Percentiles rank a stretch among this genome's conserved stretches.
Evolutionary conservation across 2,888 invertebrate species (phyloP).

Genomic region (Caenorhabditis uteleia): DNA sequence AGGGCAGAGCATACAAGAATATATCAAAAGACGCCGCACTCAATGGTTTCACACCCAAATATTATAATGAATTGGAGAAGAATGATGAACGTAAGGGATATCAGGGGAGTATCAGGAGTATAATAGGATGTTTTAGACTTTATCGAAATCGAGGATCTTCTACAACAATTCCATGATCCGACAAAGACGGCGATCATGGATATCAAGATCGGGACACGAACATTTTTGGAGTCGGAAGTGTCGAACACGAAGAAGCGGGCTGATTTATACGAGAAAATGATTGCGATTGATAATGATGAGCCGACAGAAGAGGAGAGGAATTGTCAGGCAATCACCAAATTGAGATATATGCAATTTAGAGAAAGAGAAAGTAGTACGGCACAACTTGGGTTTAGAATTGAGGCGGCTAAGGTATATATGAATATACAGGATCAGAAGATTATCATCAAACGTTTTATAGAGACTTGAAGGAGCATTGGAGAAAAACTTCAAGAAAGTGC

Average conservation of each 20-base stretch:
- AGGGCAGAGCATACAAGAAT: constrained; percentile 71
- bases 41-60: constrained; percentile 71
- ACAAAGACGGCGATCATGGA: constrained; percentile 94
- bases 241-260: constrained; percentile 82
- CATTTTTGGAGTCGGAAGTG: constrained; percentile 93
- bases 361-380: constrained; percentile 92
- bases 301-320: constrained; percentile 85
- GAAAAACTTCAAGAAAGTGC: constrained; percentile 86
- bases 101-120: not conserved
- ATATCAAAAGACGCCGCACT: constrained; percentile 62
- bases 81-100: constrained; percentile 71
- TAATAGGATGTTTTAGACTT: constrained; percentile 74
- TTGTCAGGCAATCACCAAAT: constrained; percentile 80
- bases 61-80: constrained; percentile 71
- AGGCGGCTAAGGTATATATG: constrained; percentile 81
- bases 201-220: constrained; percentile 91
- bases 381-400: constrained; percentile 90
- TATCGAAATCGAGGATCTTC: constrained; percentile 91
- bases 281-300: constrained; percentile 84
- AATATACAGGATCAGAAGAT: not conserved
- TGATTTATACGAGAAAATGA: constrained; percentile 95
- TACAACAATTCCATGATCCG: constrained; percentile 88
- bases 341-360: constrained; percentile 93
- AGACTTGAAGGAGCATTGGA: constrained; percentile 63
- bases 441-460: constrained; percentile 14